phyloP scores from a whole-genome alignment of 2,888 invertebrate genomes.

The Rhagonycha fulva region DNA sequence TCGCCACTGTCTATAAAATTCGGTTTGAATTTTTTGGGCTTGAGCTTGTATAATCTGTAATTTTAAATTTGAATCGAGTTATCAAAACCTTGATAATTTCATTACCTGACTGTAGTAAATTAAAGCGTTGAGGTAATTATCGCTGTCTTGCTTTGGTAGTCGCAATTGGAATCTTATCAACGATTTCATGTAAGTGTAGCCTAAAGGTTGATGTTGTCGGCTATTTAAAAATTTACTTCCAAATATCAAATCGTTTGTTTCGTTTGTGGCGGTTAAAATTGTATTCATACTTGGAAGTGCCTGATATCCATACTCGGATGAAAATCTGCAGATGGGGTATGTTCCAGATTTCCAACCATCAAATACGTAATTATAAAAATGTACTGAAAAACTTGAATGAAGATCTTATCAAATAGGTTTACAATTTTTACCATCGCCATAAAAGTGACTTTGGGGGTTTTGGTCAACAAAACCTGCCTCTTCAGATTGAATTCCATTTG shows the following conservation, averaged over 20 bases:
- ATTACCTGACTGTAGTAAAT: conserved; percentile 84
- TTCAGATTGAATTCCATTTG: conserved; percentile 78
- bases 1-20: conserved; percentile 72
- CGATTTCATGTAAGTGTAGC: conserved; percentile 64
- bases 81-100: not conserved
- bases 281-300: conserved; percentile 79
- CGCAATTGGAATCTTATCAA: conserved; percentile 68
- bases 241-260: conserved; percentile 57
- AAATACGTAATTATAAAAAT: conserved; percentile 84
- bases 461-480: conserved; percentile 76
- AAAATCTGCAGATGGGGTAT: conserved; percentile 83
- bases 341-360: conserved; percentile 81
- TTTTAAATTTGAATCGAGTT: not conserved
- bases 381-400: conserved; percentile 60
- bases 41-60: conserved; percentile 84
- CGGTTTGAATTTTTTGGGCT: conserved; percentile 83
- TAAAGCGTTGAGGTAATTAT: conserved; percentile 66
- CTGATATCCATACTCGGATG: conserved; percentile 96
- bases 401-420: not conserved
- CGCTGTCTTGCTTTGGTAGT: conserved; percentile 59
- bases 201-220: conserved; percentile 86
- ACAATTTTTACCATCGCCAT: conserved; percentile 76
- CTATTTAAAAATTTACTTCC: conserved; percentile 69
- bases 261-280: conserved; percentile 63
- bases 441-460: conserved; percentile 77